Base-by-base conservation (phyloP, 2,113 vertebrate species). In the Heterochromis multidens region DNA sequence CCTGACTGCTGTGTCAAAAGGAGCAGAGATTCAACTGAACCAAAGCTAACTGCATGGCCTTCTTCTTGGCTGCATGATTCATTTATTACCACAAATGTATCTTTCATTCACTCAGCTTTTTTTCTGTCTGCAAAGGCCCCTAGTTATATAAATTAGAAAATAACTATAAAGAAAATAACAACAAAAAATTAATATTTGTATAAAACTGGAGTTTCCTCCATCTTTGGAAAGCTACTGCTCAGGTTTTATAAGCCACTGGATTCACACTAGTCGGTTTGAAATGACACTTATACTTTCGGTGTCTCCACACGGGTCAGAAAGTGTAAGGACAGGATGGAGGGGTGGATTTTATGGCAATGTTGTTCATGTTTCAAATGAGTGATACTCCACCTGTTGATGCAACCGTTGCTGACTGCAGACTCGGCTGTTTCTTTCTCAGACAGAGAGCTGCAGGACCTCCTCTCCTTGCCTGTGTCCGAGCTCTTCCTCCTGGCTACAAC, bases 401-500 rank as follows among this genome's bases (percentile, higher is more conserved):
- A 93, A 77, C 94, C 93, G 19, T 95, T 96, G 87, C 79, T 72
- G 61, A 92, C 17, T 4, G 74, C 83, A 40, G 85, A 35, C 77
- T 88, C 82, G 0, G 81, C 25, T 1, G 59, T 43, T 6, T 93
- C 93, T 77, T 89, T 96, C 82, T 95, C 94, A 1, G 92, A 91
- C 84, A 95, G 74, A 14, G 95, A 94, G 87, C 89, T 91, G 88
- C 89, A 88, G 74, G 95, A 92, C 57, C 86, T 89, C 80, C 93
- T 91, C 81, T 93, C 86, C 83, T 35, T 82, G 78, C 82, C 87
- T 1, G 84, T 82, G 62, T 95, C 94, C 0, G 93, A 93, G 90
- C 93, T 93, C 87, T 86, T 94, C 85, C 94, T 94, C 16, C 86
- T 25, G 61, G 89, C 82, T 60, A 92, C 85, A 0, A 86, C 23